These are phyloP conservation scores for Pristionchus mayeri DNA, from an alignment of 2,888 invertebrate genomes.

Conservation along the genomic window DNA sequence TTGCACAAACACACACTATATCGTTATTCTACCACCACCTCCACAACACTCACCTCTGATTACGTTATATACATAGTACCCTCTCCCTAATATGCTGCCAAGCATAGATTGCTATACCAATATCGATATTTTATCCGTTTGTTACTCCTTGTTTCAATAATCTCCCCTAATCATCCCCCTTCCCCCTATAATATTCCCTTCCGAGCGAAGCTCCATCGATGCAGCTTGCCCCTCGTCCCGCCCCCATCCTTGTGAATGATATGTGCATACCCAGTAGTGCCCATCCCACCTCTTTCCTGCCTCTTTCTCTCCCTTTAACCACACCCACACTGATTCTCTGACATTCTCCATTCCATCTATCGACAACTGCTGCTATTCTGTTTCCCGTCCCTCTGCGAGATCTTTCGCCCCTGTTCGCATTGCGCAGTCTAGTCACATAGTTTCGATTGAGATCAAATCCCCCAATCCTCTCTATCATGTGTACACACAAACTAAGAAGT, in stretches of 20 bases:
- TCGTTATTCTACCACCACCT: neutral
- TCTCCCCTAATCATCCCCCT: neutral
- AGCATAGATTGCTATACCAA: slow-evolving; percentile 38
- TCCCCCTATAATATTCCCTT: no score
- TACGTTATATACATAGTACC: slow-evolving; percentile 20
- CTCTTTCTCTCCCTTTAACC: neutral
- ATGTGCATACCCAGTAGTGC: neutral
- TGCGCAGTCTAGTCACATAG: slow-evolving; percentile 8
- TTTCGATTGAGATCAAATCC: neutral
- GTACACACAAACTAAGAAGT: neutral
- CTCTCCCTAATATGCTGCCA: neutral
- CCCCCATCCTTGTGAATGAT: neutral
- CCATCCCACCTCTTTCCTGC: neutral
- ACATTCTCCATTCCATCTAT: slow-evolving; percentile 30
- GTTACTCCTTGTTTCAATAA: neutral
- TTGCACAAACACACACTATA: no score
- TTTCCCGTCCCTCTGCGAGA: neutral
- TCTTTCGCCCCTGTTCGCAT: slow-evolving; percentile 30
- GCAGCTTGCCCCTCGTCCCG: neutral
- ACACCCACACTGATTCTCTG: neutral
- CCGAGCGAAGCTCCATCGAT: neutral
- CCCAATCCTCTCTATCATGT: neutral
- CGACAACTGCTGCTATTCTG: neutral
- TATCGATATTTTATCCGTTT: slow-evolving; percentile 5
- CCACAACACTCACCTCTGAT: slow-evolving; percentile 7